phyloP scores from a whole-genome alignment of 2,797 vertebrate genomes.

The Hirundo rustica region DNA sequence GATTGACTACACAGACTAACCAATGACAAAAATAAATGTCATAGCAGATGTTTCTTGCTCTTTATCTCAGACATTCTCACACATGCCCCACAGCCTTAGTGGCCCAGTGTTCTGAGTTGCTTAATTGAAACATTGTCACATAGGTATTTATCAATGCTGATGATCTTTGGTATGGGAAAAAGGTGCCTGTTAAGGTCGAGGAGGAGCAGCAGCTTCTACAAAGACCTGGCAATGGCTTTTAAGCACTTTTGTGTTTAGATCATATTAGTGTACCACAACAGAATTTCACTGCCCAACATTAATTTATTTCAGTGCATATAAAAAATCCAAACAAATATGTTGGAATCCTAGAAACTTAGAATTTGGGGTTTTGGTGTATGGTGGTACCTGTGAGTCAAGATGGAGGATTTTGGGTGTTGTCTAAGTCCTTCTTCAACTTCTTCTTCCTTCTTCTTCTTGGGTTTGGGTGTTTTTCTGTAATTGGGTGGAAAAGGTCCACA shows the following conservation, averaged over 20 bases:
- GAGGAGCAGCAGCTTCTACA: background rate
- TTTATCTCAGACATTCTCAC: background rate
- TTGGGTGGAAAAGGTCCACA: no score
- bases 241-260: background rate
- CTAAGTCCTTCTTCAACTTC: no score
- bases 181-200: rapidly evolving
- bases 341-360: no score
- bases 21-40: background rate
- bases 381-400: no score
- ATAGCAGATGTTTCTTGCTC: background rate
- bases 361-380: no score
- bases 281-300: background rate
- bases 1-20: background rate
- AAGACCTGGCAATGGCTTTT: background rate
- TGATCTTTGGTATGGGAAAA: background rate
- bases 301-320: background rate
- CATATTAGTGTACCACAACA: background rate
- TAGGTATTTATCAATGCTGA: background rate
- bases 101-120: background rate
- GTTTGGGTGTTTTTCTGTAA: no score
- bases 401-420: no score
- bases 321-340: background rate
- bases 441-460: no score
- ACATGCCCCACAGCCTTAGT: background rate
- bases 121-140: background rate